A percentile compares a stretch with the other conserved stretches of the same genome.
These are phyloP conservation scores for Adelphocoris suturalis DNA, from an alignment of 2,888 invertebrate genomes.

Conservation along the genomic window DNA sequence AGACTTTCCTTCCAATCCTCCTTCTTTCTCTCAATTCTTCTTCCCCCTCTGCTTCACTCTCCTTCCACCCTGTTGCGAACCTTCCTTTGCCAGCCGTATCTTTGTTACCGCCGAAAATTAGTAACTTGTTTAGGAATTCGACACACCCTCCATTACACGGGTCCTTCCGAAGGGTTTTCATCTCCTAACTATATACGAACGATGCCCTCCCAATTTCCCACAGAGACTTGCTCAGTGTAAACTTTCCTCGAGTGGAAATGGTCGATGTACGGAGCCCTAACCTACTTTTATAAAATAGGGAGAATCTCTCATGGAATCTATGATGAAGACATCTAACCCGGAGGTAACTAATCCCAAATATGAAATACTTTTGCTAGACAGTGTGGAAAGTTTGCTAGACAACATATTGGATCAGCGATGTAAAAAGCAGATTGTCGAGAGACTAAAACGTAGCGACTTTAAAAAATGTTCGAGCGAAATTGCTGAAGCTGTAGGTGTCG, in stretches of 20 bases:
- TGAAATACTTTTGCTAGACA: no score
- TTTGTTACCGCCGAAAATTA: constrained; percentile 43
- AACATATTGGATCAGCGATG: no score
- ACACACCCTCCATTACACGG: constrained; percentile 23
- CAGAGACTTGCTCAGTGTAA: neutral
- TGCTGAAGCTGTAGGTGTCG: no score
- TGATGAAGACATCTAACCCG: no score
- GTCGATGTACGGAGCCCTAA: no score
- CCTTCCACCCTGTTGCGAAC: constrained; percentile 13
- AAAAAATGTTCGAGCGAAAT: no score
- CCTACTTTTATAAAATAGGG: no score
- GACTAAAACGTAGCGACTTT: no score
- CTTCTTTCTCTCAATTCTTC: constrained; percentile 31
- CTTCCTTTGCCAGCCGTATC: constrained; percentile 1
- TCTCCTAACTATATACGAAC: neutral
- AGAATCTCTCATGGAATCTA: no score
- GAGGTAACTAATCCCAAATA: no score
- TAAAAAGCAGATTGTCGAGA: no score
- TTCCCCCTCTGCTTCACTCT: neutral
- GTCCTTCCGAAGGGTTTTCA: constrained; percentile 18
- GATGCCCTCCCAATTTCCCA: neutral
- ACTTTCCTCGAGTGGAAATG: neutral
- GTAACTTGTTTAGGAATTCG: constrained; percentile 48
- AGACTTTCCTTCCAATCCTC: constrained; percentile 1
- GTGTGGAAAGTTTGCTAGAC: no score